Percentiles rank a stretch among this genome's conserved stretches.
phyloP scores from a whole-genome alignment of 2,797 vertebrate genomes.

The Thamnophis elegans region DNA sequence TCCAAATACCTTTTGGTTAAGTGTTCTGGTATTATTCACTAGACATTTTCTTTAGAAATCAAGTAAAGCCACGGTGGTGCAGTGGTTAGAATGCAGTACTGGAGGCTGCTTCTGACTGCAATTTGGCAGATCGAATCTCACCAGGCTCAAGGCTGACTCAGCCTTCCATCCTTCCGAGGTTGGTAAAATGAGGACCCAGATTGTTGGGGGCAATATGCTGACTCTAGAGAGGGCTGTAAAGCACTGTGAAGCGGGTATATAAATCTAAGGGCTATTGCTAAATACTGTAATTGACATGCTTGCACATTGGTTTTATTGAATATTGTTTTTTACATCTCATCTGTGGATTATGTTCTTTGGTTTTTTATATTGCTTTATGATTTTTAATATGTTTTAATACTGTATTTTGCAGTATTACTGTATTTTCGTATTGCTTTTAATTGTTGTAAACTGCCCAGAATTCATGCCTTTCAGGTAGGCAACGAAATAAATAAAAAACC shows the following conservation, averaged over 20 bases:
- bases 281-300: not conserved
- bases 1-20: not conserved
- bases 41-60: not conserved
- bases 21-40: not conserved
- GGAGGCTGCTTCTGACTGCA: not conserved
- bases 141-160: not conserved
- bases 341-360: not conserved
- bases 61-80: not conserved
- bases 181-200: not conserved
- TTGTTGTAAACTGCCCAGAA: not conserved
- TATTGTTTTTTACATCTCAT: not conserved
- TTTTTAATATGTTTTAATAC: not conserved
- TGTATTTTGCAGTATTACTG: not conserved
- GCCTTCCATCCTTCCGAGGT: too few species aligned
- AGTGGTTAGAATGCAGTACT: not conserved
- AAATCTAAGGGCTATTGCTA: not conserved
- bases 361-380: not conserved
- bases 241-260: not conserved
- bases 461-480: not conserved
- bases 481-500: not conserved
- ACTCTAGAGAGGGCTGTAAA: not conserved
- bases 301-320: not conserved
- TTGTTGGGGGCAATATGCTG: not conserved
- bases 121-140: not conserved
- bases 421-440: not conserved